A percentile compares a stretch with the other conserved stretches of the same genome.
phyloP scores from a whole-genome alignment of 2,113 vertebrate genomes.

The Cyanoderma ruficeps region DNA sequence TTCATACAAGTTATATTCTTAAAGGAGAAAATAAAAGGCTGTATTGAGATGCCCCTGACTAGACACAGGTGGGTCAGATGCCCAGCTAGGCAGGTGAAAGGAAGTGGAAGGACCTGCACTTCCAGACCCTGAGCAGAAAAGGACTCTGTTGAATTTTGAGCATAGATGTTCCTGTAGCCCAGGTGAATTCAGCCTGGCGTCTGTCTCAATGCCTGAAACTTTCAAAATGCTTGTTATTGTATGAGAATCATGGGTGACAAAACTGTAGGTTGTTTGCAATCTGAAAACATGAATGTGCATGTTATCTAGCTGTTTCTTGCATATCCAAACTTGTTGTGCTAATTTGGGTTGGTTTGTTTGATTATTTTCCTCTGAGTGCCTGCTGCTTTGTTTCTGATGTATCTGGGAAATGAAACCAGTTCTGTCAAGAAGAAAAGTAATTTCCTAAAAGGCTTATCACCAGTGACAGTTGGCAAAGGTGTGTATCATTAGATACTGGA shows the following conservation, averaged over 20 bases:
- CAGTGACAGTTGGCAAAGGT: neutral
- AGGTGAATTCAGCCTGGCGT: neutral
- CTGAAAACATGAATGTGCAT: rapidly evolving
- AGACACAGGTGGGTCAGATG: neutral
- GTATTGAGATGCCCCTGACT: neutral
- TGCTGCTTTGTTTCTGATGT: neutral
- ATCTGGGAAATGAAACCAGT: neutral
- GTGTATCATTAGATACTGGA: neutral
- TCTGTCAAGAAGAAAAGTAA: neutral
- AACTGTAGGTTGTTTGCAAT: neutral
- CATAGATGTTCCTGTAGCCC: neutral
- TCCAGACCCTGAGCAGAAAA: neutral
- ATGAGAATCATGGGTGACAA: neutral
- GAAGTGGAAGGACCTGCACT: neutral
- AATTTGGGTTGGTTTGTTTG: neutral
- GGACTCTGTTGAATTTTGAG: neutral
- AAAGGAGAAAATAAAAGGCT: rapidly evolving
- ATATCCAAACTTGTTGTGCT: neutral
- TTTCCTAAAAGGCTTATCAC: neutral
- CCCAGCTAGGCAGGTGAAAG: neutral
- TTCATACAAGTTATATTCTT: neutral
- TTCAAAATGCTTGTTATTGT: neutral
- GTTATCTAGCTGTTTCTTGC: neutral
- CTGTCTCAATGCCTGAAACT: neutral
- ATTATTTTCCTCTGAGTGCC: neutral